Conservation (phyloP, 2,888 invertebrate genomes). For the Philaethria dido region DNA sequence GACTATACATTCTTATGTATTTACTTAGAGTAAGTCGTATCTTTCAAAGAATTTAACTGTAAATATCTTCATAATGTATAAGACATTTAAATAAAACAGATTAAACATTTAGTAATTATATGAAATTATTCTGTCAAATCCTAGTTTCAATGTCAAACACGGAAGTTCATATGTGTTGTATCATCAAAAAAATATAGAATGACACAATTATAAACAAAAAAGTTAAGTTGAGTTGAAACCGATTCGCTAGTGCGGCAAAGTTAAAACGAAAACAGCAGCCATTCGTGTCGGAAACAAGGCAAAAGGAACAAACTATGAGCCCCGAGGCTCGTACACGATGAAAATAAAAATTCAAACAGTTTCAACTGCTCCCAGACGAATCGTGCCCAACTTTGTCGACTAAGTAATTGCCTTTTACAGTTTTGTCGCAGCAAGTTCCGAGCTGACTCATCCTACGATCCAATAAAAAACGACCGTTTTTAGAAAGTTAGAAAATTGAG, state of each 20-base stretch:
- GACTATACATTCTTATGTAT: no score
- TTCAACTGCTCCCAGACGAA: conserved; percentile 55
- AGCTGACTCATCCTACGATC: conserved; percentile 57
- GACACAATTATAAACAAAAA: conserved; percentile 29
- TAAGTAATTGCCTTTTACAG: conserved; percentile 74
- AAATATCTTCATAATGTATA: no score
- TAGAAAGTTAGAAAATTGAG: conserved; percentile 37
- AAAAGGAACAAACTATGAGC: conserved; percentile 38
- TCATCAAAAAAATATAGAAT: conserved; percentile 1
- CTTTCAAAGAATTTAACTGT: no score
- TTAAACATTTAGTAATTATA: no score
- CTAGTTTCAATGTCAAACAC: neutral
- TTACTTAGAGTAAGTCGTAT: no score
- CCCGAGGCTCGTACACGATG: conserved; percentile 36
- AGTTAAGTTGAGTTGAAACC: conserved; percentile 33
- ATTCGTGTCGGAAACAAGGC: conserved; percentile 41
- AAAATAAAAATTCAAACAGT: conserved; percentile 42
- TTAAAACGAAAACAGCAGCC: conserved; percentile 38
- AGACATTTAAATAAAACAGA: no score
- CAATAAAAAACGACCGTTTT: conserved; percentile 29
- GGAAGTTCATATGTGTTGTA: neutral
- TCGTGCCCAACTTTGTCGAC: conserved; percentile 60
- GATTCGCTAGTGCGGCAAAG: conserved; percentile 37
- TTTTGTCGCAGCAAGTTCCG: conserved; percentile 61
- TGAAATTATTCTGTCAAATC: neutral